Evolutionary conservation across 1,140 invertebrate species (phyloP).

Genomic region (Dreissena polymorpha): DNA sequence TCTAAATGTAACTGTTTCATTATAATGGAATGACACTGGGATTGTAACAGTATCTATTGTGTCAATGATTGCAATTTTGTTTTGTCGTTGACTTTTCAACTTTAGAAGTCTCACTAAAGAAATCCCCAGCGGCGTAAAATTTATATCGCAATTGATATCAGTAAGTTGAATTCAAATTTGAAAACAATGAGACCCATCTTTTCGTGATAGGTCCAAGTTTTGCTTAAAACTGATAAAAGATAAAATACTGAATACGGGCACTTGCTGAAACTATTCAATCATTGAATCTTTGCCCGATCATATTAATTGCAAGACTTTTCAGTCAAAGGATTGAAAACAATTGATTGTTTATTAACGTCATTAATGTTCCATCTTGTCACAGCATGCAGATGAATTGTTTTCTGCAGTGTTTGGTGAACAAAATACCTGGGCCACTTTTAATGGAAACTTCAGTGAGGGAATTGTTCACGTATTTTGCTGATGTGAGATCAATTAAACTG

Average conservation of each 20-base stretch:
- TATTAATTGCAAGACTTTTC: constrained; percentile 51
- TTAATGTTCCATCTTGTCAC: constrained; percentile 46
- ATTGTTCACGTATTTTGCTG: too few relatives aligned
- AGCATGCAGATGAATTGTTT: constrained; percentile 11
- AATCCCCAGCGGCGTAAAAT: constrained; percentile 51
- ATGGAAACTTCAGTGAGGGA: too few relatives aligned
- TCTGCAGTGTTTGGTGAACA: too few relatives aligned
- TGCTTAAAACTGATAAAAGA: constrained; percentile 40
- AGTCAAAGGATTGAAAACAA: constrained; percentile 53
- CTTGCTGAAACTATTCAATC: constrained; percentile 50
- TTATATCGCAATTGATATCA: constrained; percentile 51
- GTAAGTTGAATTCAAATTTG: constrained; percentile 43
- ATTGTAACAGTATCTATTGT: constrained; percentile 40
- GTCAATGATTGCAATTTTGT: constrained; percentile 42
- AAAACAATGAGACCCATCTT: constrained; percentile 43
- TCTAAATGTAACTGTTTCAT: constrained; percentile 42
- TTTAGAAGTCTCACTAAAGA: constrained; percentile 46
- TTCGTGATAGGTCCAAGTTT: constrained; percentile 37
- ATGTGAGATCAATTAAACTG: too few relatives aligned
- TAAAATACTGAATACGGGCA: constrained; percentile 53
- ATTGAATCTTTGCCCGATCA: constrained; percentile 44
- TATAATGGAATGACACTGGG: constrained; percentile 31
- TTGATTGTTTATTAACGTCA: constrained; percentile 36
- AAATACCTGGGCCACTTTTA: too few relatives aligned
- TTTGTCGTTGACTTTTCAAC: constrained; percentile 49